Evolutionary conservation across 2,888 invertebrate genomes (phyloP), one percentile per base, ranked within the genome.

Genomic region (Dyspetes luteomarginatus): DNA sequence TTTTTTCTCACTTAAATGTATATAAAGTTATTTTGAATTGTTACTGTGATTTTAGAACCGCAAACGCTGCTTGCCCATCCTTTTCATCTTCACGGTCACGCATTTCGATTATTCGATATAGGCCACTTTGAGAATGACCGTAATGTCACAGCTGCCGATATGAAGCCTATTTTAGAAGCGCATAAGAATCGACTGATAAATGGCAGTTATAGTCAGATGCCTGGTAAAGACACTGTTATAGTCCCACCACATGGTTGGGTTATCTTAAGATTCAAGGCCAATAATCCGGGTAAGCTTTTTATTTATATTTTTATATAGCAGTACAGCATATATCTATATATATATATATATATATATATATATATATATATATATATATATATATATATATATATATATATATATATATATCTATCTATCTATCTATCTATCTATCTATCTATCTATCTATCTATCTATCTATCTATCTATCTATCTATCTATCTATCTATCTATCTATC

Each of bases 171-270:
- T 36, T 93, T 97, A 78, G 95, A 96, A 89, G 93, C 97, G 85
- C 97, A 97, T 91, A 96, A 92, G 96, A 94, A 96, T 91, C 97
- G 97, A 90, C 93, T 96, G 82, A 93, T 97, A 78, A 94, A 96
- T 92, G 94, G 97, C 91, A 96, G 96, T 90, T 96, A 96, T 90
- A 95, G 95, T 91, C 93, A 95, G 74, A 97, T 97, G 15, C 96
- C 97, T 2, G 94, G 94, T 74, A 98, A 97, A 93, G 97, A 98
- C 90, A 97, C 97, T 7, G 95, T 97, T 84, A 96, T 97, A 45
- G 97, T 97, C 56, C 97, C 97, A 75, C 97, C 97, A 92, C 97
- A 97, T 88, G 97, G 97, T 83, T 98, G 97, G 92, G 97, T 97
- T 67, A 96, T 97, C 83, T 93, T 97, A 81, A 94, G 97, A 90